Percentiles rank a stretch among this genome's conserved stretches.
phyloP scores from a whole-genome alignment of 2,113 vertebrate species.

The Azemiops feae region DNA sequence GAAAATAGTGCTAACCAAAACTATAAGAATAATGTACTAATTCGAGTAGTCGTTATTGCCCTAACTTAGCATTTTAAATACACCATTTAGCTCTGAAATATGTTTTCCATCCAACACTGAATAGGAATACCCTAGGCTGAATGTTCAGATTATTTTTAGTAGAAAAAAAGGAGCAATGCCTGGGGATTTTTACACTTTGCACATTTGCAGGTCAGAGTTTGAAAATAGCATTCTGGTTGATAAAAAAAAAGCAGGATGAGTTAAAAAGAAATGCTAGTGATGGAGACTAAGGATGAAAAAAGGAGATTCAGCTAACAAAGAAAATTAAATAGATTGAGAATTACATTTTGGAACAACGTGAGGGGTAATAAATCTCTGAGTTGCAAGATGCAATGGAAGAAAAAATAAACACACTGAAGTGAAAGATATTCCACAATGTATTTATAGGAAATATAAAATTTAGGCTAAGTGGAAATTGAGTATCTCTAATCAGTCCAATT shows the following conservation, averaged over 20 bases:
- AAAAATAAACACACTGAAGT: conserved; percentile 28
- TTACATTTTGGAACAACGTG: conserved; percentile 43
- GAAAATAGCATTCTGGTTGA: conserved; percentile 16
- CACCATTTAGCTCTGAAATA: conserved; percentile 47
- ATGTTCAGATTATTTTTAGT: conserved; percentile 41
- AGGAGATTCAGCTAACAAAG: conserved; percentile 49
- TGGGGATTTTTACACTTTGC: conserved; percentile 51
- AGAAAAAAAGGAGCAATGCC: conserved; percentile 23
- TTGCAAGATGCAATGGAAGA: conserved; percentile 21
- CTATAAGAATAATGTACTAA: not conserved
- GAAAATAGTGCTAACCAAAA: not conserved
- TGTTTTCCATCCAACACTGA: conserved; percentile 45
- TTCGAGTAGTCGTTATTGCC: conserved; percentile 20
- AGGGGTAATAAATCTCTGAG: conserved; percentile 44
- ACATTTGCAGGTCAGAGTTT: conserved; percentile 21
- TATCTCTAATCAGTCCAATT: conserved; percentile 18
- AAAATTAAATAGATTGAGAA: conserved; percentile 45
- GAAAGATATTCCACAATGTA: conserved; percentile 18
- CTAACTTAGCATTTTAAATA: conserved; percentile 51
- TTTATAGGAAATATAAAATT: conserved; percentile 23
- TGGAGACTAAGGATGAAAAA: conserved; percentile 43
- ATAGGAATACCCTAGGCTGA: conserved; percentile 54
- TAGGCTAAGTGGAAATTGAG: not conserved
- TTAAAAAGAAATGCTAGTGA: conserved; percentile 47
- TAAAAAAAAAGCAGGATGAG: conserved; percentile 38